Evolutionary conservation across 2,888 invertebrate genomes (phyloP).

Genomic region (Hydropsyche betteni): DNA sequence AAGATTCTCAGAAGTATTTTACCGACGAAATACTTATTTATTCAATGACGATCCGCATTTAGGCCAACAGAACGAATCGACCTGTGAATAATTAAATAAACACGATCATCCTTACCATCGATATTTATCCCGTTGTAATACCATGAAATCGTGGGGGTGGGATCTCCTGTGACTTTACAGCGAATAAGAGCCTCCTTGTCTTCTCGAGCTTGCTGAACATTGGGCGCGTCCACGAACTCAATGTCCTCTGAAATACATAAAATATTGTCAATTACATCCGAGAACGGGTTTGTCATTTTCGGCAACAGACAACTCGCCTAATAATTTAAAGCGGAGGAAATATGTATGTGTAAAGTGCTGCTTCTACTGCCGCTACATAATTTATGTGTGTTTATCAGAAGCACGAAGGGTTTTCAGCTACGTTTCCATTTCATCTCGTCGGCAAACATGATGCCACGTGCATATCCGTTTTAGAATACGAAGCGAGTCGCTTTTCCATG

Average conservation of each 20-base stretch:
- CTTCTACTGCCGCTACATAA: neutral
- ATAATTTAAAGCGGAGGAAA: slow-evolving; percentile 18
- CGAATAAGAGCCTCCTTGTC: slow-evolving; percentile 61
- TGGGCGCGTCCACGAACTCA: slow-evolving; percentile 65
- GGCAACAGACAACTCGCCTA: neutral
- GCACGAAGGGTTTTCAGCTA: neutral
- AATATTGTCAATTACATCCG: slow-evolving; percentile 19
- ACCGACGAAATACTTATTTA: no score
- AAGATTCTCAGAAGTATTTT: no score
- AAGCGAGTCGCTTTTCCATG: slow-evolving; percentile 7
- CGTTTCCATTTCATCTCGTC: slow-evolving; percentile 26
- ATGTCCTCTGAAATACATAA: slow-evolving; percentile 62
- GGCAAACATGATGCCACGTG: slow-evolving; percentile 11
- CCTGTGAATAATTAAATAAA: neutral
- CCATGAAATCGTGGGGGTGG: slow-evolving; percentile 61
- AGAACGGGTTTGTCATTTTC: neutral
- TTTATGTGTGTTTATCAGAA: slow-evolving; percentile 27
- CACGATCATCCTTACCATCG: slow-evolving; percentile 42
- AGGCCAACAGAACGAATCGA: no score
- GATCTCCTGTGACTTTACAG: slow-evolving; percentile 62
- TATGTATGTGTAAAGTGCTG: slow-evolving; percentile 18
- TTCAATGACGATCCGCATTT: no score
- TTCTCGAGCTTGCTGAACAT: slow-evolving; percentile 64
- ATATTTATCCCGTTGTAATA: slow-evolving; percentile 60
- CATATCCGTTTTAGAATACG: slow-evolving; percentile 2